phyloP scores from a whole-genome alignment of 2,797 vertebrate species.

The Coregonus ussuriensis region DNA sequence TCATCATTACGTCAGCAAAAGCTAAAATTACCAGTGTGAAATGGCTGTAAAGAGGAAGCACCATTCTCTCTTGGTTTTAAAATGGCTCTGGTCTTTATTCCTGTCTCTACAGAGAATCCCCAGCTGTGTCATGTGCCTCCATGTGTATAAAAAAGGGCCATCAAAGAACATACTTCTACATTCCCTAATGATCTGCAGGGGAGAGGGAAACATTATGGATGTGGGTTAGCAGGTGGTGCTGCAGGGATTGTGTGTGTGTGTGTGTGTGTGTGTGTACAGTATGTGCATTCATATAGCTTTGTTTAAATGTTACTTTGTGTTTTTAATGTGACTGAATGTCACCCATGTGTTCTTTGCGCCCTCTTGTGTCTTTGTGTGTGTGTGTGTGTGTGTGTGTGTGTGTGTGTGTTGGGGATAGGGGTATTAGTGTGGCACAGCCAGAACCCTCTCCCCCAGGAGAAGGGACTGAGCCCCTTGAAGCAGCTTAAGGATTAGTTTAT shows the following conservation, averaged over 20 bases:
- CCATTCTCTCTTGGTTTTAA: no score
- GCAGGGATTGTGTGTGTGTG: conserved; percentile 54
- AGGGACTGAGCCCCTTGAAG: conserved; percentile 81
- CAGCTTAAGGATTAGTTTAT: conserved; percentile 87
- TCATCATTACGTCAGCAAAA: no score
- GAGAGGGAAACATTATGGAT: conserved; percentile 73
- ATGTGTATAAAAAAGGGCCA: conserved; percentile 77
- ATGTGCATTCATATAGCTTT: conserved; percentile 28
- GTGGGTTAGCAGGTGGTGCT: conserved; percentile 75
- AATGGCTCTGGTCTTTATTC: conserved; percentile 42
- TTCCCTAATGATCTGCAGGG: conserved; percentile 79
- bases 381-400: conserved; percentile 14
- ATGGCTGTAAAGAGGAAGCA: no score
- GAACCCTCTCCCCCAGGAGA: conserved; percentile 41
- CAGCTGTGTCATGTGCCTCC: conserved; percentile 77
- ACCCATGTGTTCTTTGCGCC: conserved; percentile 13
- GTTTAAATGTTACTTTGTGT: neutral
- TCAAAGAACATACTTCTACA: conserved; percentile 83
- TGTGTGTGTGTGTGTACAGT: conserved; percentile 24
- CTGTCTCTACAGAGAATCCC: conserved; percentile 65
- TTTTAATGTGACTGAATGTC: conserved; percentile 8
- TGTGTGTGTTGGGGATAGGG: conserved; percentile 17
- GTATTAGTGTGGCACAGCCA: conserved; percentile 75
- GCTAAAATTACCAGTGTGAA: no score
- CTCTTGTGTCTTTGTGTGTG: conserved; percentile 10